Base-by-base conservation (phyloP, 2,888 invertebrate species). In the Netelia virgata region DNA sequence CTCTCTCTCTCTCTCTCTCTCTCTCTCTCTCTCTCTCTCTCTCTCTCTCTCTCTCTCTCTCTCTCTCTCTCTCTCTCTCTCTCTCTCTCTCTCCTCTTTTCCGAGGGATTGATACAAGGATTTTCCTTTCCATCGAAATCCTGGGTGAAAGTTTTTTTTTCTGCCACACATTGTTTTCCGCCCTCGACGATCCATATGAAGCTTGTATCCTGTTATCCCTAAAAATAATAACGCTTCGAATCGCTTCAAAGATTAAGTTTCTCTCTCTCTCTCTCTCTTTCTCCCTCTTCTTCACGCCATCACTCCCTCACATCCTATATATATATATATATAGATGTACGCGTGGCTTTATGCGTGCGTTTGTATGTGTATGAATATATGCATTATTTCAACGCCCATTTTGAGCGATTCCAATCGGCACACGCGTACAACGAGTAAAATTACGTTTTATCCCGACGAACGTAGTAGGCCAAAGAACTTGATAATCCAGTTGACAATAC, bases 11-110 rank as follows among this genome's bases (percentile, higher is more conserved):
- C 84, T 85, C 64, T 87, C 84, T 82, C 85, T 82, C 61, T 85
- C 87, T 84, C 84, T 82, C 87, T 81, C 85, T 87, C 87, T 88
- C 88, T 86, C 84, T 85, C 64, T 87, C 84, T 82, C 85, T 82
- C 61, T 85, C 87, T 84, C 84, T 82, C 87, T 81, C 86, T 87
- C 87, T 88, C 88, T 86, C 84, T 85, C 64, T 87, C 84, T 82
- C 69, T 61, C 63, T 41, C 63, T 79, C 61, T 28, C 77, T 36
- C 57, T 68, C 69, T 61, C 63, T 41, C 66, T 79, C 61, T 28
- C 77, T 63, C 64, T 23, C 28, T 63, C 14, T 59, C 14, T 59
- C 23, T 20, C 20, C 16, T 41, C 23, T n/a, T 64, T 55, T 84
- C 63, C 36, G 59, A 57, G 36, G 23, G 61, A 81, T 73, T 53